phyloP scores from a whole-genome alignment of 2,888 invertebrate species.

The Acronicta alni region DNA sequence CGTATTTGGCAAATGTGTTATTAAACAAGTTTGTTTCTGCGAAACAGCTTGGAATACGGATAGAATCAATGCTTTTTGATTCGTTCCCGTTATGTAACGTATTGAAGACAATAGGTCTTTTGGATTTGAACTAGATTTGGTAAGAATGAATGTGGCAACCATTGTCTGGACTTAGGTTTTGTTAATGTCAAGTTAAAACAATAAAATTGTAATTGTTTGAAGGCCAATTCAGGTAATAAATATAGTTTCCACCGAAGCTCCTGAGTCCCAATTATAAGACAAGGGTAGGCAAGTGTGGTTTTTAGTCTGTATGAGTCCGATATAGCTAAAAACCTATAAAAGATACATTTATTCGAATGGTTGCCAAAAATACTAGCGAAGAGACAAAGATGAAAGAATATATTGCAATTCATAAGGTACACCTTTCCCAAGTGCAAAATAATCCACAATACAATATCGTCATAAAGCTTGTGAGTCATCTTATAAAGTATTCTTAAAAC shows the following conservation, averaged over 20 bases:
- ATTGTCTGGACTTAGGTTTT: constrained; percentile 26
- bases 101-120: constrained; percentile 40
- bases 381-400: neutral
- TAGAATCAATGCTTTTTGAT: constrained; percentile 21
- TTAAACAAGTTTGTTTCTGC: constrained; percentile 24
- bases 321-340: too few relatives aligned
- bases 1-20: constrained; percentile 42
- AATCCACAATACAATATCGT: constrained; percentile 8
- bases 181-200: constrained; percentile 11
- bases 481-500: constrained; percentile 32
- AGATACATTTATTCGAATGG: too few relatives aligned
- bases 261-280: too few relatives aligned
- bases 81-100: constrained; percentile 46
- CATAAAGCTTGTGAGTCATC: constrained; percentile 22
- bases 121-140: constrained; percentile 26
- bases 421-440: neutral
- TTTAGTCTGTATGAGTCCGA: too few relatives aligned
- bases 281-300: too few relatives aligned
- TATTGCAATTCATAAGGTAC: neutral
- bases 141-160: constrained; percentile 6
- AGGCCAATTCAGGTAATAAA: too few relatives aligned
- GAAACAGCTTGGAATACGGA: constrained; percentile 29
- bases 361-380: neutral
- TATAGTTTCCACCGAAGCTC: too few relatives aligned
- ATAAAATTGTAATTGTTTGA: too few relatives aligned